These are phyloP conservation scores for Trichoplax adhaerens DNA, from an alignment of 37 sponge, comb jelly and placozoan species.

Conservation along the genomic window DNA sequence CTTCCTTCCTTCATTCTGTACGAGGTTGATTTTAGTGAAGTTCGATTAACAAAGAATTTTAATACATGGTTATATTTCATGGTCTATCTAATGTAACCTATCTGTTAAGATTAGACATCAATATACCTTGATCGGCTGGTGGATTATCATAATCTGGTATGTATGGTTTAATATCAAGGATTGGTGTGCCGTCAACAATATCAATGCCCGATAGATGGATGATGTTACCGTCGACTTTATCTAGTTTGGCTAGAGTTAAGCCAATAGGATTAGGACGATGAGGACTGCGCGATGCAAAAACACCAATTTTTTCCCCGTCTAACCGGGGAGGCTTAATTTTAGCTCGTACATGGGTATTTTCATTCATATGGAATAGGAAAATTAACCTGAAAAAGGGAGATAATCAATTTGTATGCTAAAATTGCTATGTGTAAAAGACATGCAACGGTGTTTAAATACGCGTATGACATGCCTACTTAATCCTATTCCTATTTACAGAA, in stretches of 20 bases:
- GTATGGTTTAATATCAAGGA: conserved; percentile 37
- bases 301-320: conserved; percentile 17
- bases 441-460: conserved; percentile 1
- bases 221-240: conserved; percentile 1
- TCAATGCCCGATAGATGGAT: conserved; percentile 27
- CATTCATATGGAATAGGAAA: conserved; percentile 28
- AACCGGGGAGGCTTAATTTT: conserved; percentile 33
- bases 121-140: neutral
- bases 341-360: conserved; percentile 6
- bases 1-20: too few species aligned
- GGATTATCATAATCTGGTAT: conserved; percentile 28
- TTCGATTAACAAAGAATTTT: too few species aligned
- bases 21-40: too few species aligned
- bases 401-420: neutral
- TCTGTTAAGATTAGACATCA: too few species aligned
- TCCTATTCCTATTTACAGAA: too few species aligned
- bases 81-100: too few species aligned
- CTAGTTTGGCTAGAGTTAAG: conserved; percentile 23
- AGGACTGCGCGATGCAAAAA: conserved; percentile 29
- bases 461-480: too few species aligned
- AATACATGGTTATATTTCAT: too few species aligned
- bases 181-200: conserved; percentile 30
- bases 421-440: neutral
- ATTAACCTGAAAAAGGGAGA: conserved; percentile 9
- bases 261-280: conserved; percentile 30